phyloP scores from a whole-genome alignment of 2,113 vertebrate genomes.

The Ophthalmolycus amberensis region DNA sequence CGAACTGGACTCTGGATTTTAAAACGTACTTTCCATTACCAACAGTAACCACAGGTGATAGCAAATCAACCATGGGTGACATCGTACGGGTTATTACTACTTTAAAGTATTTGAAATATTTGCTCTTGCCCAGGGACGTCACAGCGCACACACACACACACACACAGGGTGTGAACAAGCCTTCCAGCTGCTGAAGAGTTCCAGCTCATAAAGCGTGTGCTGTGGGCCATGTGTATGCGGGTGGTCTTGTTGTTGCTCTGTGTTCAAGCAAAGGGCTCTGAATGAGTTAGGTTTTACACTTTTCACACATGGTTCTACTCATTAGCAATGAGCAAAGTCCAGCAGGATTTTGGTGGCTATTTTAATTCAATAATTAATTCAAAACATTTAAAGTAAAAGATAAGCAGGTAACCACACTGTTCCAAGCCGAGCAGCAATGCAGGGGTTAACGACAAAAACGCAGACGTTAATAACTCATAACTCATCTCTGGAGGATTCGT shows the following conservation, averaged over 20 bases:
- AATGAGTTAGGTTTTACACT: conserved; percentile 10
- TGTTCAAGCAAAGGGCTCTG: background rate
- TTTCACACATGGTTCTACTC: conserved; percentile 8
- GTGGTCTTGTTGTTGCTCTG: conserved; percentile 20
- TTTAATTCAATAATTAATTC: conserved; percentile 3
- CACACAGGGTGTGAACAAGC: conserved; percentile 10
- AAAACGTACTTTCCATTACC: background rate
- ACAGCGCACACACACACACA: background rate
- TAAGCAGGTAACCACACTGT: conserved; percentile 29
- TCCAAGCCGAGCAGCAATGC: conserved; percentile 40
- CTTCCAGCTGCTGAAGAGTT: conserved; percentile 4
- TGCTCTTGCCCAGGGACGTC: background rate
- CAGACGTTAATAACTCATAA: conserved; percentile 83
- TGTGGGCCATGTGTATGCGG: conserved; percentile 7
- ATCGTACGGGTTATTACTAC: background rate
- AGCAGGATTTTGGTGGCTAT: background rate
- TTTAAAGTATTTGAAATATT: background rate
- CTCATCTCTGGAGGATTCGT: conserved; percentile 78
- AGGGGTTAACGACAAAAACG: conserved; percentile 75
- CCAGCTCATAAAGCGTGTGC: conserved; percentile 36
- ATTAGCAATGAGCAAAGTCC: conserved; percentile 29
- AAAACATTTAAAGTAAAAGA: conserved; percentile 22
- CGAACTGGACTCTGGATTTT: background rate
- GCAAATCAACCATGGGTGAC: conserved; percentile 11
- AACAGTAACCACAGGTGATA: background rate